Conservation (phyloP, 1,140 invertebrate species). For the Leptopilina boulardi region DNA sequence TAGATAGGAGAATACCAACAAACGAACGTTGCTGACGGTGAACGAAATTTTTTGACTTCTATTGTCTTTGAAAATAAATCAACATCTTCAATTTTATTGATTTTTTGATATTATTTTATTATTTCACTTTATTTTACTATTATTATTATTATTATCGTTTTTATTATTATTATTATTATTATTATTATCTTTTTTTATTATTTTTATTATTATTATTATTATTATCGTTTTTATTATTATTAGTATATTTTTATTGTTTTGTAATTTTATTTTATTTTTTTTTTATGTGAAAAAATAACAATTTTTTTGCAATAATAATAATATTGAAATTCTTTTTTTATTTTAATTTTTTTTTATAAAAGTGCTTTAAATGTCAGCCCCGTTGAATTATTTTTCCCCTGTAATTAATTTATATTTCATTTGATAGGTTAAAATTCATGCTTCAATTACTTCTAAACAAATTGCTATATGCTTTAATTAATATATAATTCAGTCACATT, state of each 20-base stretch:
- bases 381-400: background rate
- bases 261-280: no score
- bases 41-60: background rate
- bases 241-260: no score
- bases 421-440: background rate
- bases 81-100: background rate
- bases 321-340: background rate
- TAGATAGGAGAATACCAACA: slow-evolving; percentile 7
- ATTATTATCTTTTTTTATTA: no score
- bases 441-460: background rate
- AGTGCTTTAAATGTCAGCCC: background rate
- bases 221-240: no score
- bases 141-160: no score
- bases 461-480: background rate
- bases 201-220: no score
- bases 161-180: no score
- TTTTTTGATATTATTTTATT: background rate
- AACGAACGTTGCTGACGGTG: background rate
- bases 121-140: no score
- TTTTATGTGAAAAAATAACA: no score
- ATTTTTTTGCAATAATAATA: no score
- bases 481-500: background rate
- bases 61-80: background rate
- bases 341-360: background rate
- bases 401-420: background rate